Conservation (phyloP, 2,113 vertebrate species). For the Pygoscelis adeliae region DNA sequence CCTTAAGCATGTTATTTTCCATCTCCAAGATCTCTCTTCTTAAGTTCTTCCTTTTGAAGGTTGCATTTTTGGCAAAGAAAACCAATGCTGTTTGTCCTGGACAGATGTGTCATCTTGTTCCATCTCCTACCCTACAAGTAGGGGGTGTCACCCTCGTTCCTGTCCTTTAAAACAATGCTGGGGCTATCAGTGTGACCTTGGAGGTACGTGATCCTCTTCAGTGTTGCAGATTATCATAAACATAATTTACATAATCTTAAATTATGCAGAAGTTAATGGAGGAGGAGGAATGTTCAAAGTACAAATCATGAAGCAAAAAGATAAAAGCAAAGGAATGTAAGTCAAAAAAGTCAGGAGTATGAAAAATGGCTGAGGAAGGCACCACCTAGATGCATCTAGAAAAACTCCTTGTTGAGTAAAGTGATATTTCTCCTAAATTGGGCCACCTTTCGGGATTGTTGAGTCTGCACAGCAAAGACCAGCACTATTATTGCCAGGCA, state of each 20-base stretch:
- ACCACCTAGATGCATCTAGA: background rate
- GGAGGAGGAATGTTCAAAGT: background rate
- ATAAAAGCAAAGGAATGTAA: background rate
- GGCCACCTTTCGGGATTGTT: background rate
- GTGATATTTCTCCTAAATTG: background rate
- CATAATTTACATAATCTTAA: background rate
- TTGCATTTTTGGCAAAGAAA: background rate
- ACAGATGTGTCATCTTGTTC: background rate
- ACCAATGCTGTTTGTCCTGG: background rate
- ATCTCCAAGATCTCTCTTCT: background rate
- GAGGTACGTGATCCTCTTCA: background rate
- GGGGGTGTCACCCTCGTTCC: background rate
- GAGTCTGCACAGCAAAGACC: background rate
- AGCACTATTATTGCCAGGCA: background rate
- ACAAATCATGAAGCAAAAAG: background rate
- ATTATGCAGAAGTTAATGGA: background rate
- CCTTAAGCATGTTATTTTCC: background rate
- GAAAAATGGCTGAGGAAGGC: background rate
- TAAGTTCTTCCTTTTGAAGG: background rate
- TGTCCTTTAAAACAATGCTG: background rate
- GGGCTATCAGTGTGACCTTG: background rate
- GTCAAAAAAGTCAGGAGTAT: background rate
- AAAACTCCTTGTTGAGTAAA: background rate
- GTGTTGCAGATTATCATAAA: background rate
- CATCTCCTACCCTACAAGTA: background rate